Evolutionary conservation across 1,140 invertebrate genomes (phyloP), one percentile per base, ranked within the genome.

Genomic region (Drosophila watanabei): DNA sequence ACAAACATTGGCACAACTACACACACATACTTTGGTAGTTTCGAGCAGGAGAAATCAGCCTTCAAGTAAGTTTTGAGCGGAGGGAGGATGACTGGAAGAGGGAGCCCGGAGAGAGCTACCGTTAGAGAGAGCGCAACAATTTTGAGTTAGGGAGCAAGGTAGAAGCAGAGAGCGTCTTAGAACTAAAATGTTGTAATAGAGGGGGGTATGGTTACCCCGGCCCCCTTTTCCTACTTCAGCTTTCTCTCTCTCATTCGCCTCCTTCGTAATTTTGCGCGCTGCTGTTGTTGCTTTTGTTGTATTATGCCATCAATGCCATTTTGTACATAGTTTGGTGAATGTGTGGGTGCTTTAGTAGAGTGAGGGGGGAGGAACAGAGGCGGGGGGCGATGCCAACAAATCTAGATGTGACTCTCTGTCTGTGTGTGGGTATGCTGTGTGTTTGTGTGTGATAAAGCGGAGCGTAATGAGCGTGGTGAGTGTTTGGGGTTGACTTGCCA

Each of bases 231-330:
- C 65, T 49, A 43, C 60, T 59, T 57, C 43, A 24, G 45, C 63
- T 46, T 51, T 30, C 54, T 57, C 45, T 49, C 18, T 49, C 18
- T 20, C n/a, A n/a, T 51, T 52, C 45, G 20, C 20, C 51, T 43
- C 16, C 49, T 49, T 57, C 56, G 68, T 80, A 77, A 64, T 59
- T 63, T 63, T 57, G 54, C 32, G 35, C 58, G 37, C 30, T 28
- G 39, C 43, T 39, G 41, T 65, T 65, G 63, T 58, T 62, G 69
- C 54, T 64, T 65, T 84, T 85, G 79, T 80, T 89, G 79, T 89
- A 89, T 89, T 89, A 90, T 89, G 75, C 86, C 86, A 89, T 89
- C 86, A 89, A 89, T 89, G 86, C 86, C 86, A 81, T 90, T 90
- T 90, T 85, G 62, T 87, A 86, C 76, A 80, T 70, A 85, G 73